A percentile compares a stretch with the other conserved stretches of the same genome.
phyloP scores from a whole-genome alignment of 2,797 vertebrate species.

The Lutjanus argentimaculatus region DNA sequence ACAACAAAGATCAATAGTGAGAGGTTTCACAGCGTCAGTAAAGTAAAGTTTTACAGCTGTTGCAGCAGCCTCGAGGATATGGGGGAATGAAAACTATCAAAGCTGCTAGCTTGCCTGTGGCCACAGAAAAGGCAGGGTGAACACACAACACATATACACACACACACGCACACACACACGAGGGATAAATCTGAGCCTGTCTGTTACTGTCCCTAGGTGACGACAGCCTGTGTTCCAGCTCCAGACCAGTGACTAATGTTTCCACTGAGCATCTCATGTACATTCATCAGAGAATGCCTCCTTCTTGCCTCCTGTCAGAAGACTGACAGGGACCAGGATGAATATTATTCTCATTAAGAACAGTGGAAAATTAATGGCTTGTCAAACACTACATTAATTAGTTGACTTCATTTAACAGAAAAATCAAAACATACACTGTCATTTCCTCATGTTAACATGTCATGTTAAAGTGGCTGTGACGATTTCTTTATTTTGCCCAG shows the following conservation, averaged over 20 bases:
- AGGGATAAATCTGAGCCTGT: constrained; percentile 78
- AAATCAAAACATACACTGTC: constrained; percentile 31
- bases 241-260: constrained; percentile 78
- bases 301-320: constrained; percentile 59
- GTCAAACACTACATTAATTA: constrained; percentile 74
- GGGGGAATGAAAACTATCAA: constrained; percentile 79
- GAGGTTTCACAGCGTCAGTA: constrained; percentile 77
- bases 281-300: constrained; percentile 70
- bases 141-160: constrained; percentile 9
- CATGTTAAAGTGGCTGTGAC: constrained; percentile 40
- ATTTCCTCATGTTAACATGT: constrained; percentile 33
- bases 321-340: constrained; percentile 61
- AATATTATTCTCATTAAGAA: constrained; percentile 77
- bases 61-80: constrained; percentile 77
- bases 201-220: constrained; percentile 79
- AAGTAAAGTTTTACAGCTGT: constrained; percentile 83
- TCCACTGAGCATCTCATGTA: constrained; percentile 68
- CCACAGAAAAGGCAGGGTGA: constrained; percentile 59
- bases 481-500: constrained; percentile 36
- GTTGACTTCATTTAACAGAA: constrained; percentile 60
- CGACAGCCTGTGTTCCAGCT: constrained; percentile 68
- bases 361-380: constrained; percentile 76
- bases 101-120: constrained; percentile 71
- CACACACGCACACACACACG: constrained; percentile 8
- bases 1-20: constrained; percentile 82